Evolutionary conservation across 1,140 invertebrate genomes (phyloP).

Genomic region (Drosophila murphyi): DNA sequence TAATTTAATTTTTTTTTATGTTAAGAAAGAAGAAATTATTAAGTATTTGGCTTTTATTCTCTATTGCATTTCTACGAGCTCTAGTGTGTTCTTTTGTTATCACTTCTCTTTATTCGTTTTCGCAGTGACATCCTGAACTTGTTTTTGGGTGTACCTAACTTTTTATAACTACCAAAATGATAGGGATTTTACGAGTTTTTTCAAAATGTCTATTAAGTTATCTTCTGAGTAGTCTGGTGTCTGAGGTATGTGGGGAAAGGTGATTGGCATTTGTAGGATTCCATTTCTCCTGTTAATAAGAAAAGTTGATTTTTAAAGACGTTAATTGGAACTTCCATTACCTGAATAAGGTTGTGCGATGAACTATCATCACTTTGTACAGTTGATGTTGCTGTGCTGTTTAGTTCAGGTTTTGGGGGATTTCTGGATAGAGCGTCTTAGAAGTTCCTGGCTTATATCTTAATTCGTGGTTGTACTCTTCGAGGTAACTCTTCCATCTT

Average conservation of each 20-base stretch:
- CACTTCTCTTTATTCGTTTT: constrained; percentile 10
- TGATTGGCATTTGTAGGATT: background rate
- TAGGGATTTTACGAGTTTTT: constrained; percentile 20
- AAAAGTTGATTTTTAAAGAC: constrained; percentile 39
- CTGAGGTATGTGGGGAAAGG: background rate
- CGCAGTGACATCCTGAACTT: background rate
- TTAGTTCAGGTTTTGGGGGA: constrained; percentile 19
- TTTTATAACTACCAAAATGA: constrained; percentile 26
- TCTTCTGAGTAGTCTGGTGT: constrained; percentile 3
- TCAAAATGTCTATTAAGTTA: constrained; percentile 16
- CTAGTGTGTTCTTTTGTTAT: constrained; percentile 20
- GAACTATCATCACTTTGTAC: constrained; percentile 17
- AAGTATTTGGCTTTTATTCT: constrained; percentile 27
- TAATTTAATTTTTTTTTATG: constrained; percentile 14
- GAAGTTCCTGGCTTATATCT: constrained; percentile 77
- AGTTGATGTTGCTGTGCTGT: constrained; percentile 42
- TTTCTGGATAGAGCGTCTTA: constrained; percentile 59
- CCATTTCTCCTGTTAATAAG: background rate
- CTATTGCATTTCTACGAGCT: constrained; percentile 23
- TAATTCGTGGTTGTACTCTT: constrained; percentile 42
- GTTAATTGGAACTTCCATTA: constrained; percentile 25
- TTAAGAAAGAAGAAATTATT: constrained; percentile 25
- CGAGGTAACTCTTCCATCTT: constrained; percentile 56
- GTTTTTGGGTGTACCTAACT: constrained; percentile 18
- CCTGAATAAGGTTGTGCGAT: constrained; percentile 22